phyloP scores from a whole-genome alignment of 2,797 vertebrate genomes.

The Girardinus metallicus region DNA sequence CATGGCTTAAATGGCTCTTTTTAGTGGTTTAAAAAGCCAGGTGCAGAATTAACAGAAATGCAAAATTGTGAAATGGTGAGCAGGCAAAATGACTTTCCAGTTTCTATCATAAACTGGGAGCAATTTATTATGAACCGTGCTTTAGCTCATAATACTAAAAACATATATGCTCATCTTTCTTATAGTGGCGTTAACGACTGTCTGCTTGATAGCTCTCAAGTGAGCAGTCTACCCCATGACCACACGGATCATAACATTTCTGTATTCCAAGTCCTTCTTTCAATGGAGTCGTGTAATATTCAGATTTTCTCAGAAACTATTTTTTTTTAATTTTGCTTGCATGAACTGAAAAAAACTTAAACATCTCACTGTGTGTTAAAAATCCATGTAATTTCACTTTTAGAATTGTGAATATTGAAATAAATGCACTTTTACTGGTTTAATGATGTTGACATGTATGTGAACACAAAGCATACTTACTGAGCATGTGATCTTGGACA shows the following conservation, averaged over 20 bases:
- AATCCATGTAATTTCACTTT: background rate
- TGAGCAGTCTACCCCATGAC: background rate
- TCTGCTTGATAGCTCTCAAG: background rate
- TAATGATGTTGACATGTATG: background rate
- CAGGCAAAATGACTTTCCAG: background rate
- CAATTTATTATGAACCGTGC: too few species aligned
- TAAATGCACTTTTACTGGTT: background rate
- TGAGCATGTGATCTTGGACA: conserved; percentile 5
- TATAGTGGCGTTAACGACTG: background rate
- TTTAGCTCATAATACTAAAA: too few species aligned
- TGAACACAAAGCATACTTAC: background rate
- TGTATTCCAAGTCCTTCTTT: background rate
- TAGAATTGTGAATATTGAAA: background rate
- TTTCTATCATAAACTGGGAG: background rate
- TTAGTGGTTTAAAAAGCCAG: background rate
- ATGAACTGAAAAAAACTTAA: background rate
- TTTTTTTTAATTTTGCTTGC: background rate
- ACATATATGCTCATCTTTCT: background rate
- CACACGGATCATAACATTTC: background rate
- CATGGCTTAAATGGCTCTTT: background rate
- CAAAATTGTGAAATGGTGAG: background rate
- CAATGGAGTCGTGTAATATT: background rate
- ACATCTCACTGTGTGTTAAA: background rate
- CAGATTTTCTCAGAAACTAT: background rate
- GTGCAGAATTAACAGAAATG: background rate